phyloP scores from a whole-genome alignment of 2,888 invertebrate species.

The Mellilla xanthometata region DNA sequence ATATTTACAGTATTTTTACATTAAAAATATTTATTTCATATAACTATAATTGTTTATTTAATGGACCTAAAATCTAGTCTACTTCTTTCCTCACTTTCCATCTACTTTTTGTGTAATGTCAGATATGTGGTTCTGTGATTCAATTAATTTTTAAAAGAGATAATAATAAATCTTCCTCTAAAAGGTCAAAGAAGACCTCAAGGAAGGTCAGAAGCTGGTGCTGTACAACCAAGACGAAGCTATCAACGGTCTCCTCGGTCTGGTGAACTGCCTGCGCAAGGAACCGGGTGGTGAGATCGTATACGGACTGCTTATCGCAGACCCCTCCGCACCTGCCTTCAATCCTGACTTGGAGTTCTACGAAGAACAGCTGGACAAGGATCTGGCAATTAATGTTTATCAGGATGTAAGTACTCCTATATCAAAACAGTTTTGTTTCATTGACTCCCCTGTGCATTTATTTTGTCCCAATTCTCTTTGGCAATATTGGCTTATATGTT shows the following conservation, averaged over 20 bases:
- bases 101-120: no score
- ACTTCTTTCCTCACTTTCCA: no score
- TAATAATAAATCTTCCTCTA: neutral
- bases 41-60: no score
- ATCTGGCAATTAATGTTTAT: constrained; percentile 91
- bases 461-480: no score
- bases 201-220: constrained; percentile 78
- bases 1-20: no score
- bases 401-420: constrained; percentile 70
- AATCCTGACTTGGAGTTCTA: constrained; percentile 85
- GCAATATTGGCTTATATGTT: no score
- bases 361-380: constrained; percentile 85
- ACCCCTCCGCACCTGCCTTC: constrained; percentile 85
- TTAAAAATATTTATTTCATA: no score
- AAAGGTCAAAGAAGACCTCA: constrained; percentile 59
- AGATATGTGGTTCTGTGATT: no score
- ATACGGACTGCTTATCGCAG: constrained; percentile 85
- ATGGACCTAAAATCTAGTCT: no score
- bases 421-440: neutral
- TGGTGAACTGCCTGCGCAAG: constrained; percentile 92
- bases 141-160: no score
- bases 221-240: constrained; percentile 86
- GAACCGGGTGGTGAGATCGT: constrained; percentile 89
- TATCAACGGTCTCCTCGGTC: constrained; percentile 92
- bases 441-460: no score